These are phyloP conservation scores for Colletes collaris DNA, from an alignment of 2,888 invertebrate genomes.

Conservation along the genomic window DNA sequence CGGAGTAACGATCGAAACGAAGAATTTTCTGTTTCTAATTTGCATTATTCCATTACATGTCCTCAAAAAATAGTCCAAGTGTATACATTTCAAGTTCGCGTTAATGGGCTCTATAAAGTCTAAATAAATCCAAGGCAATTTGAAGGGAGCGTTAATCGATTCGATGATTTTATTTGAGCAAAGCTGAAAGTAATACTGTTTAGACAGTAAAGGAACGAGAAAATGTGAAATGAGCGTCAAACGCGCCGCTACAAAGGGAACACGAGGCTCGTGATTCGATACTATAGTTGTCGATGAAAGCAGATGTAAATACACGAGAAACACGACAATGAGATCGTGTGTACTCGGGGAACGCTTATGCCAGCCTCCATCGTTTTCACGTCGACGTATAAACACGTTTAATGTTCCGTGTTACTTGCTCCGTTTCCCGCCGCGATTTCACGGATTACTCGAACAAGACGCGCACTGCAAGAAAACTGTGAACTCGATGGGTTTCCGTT, in stretches of 20 bases:
- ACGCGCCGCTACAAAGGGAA: slow-evolving; percentile 4
- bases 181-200: neutral
- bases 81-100: too few relatives aligned
- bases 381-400: slow-evolving; percentile 13
- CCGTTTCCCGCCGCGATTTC: neutral
- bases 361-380: neutral
- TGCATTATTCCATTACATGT: too few relatives aligned
- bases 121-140: too few relatives aligned
- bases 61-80: too few relatives aligned
- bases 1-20: too few relatives aligned
- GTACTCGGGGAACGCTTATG: slow-evolving; percentile 3
- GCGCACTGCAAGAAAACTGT: neutral
- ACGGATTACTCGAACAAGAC: neutral
- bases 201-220: neutral
- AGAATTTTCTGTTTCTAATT: too few relatives aligned
- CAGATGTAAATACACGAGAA: slow-evolving; percentile 5
- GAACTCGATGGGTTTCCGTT: slow-evolving; percentile 6
- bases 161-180: neutral
- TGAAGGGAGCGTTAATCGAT: too few relatives aligned
- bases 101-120: too few relatives aligned
- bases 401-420: slow-evolving; percentile 20
- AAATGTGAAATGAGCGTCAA: neutral
- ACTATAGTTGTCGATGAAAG: neutral
- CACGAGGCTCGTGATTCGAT: neutral
- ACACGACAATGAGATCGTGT: slow-evolving; percentile 5